Base-by-base conservation (phyloP, 2,797 vertebrate genomes). In the Coreius guichenoti region DNA sequence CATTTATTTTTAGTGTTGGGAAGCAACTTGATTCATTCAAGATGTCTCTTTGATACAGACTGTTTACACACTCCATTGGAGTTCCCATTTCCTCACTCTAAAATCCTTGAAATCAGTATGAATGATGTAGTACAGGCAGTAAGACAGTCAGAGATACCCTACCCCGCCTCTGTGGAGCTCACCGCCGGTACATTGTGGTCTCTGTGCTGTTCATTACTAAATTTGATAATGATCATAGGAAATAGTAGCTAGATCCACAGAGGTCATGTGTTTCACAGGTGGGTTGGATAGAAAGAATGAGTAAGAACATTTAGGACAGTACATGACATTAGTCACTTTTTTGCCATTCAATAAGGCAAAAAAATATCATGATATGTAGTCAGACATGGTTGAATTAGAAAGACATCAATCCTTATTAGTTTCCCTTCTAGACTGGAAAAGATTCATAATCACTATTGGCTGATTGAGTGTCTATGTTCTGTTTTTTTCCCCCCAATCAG, bases 221-320 rank as follows among this genome's bases (percentile, higher is more conserved):
- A 92, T 92, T 90, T 92, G 90, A 90, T 92, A 87, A 91, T 93
- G 88, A 91, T 92, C 69, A 88, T 91, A 93, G 92, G 93, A 94
- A 94, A 90, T 93, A 87, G 89, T 92, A 85, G 83, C 88, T 84
- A 82, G 88, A 88, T 58, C 92, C 92, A 95, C 93, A 92, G 61
- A 84, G 93, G 93, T 94, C 92, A 94, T 91, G 92, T 91, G 92
- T 93, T 91, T 95, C 94, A 94, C 94, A 61, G 58, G 58, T 61
- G 58, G n/a, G 58, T 26, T 26, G 58, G n/a, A 11, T 61, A 13
- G 4, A 26, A n/a, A 1, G 51, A 26, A n/a, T 56, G 23, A 29
- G 83, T 56, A 29, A 47, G 43, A 14, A 84, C 21, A 51, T 49
- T 67, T 63, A 84, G 61, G 17, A 29, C 13, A 54, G 23, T 26